A percentile compares a stretch with the other conserved stretches of the same genome.
Evolutionary conservation across 2,888 invertebrate species (phyloP).

Genomic region (Dryococelus australis): DNA sequence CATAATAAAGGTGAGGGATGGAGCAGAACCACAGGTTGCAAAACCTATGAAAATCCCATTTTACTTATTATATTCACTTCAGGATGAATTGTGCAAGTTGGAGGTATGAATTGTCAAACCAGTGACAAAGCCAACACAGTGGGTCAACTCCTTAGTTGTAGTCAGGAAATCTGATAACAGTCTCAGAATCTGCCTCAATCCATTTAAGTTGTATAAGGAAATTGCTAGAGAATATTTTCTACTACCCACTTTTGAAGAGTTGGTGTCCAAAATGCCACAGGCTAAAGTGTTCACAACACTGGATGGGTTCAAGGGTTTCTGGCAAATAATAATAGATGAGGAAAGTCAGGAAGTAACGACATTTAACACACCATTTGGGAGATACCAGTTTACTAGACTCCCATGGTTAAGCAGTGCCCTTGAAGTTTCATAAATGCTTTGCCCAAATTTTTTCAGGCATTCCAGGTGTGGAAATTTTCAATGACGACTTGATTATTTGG

Average conservation of each 20-base stretch:
- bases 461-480: neutral
- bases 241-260: neutral
- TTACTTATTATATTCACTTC: no score
- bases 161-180: no score
- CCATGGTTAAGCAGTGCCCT: neutral
- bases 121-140: no score
- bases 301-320: neutral
- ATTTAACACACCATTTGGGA: neutral
- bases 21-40: no score
- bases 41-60: no score
- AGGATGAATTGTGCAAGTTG: no score
- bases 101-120: no score
- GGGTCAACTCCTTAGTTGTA: no score
- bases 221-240: no score
- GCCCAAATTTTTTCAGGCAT: neutral
- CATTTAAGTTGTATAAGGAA: no score
- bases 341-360: neutral
- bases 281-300: neutral
- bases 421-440: neutral
- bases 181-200: no score
- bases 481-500: neutral
- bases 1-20: no score
- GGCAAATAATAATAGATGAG: neutral
- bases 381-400: neutral
- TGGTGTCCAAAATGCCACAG: neutral